These are phyloP conservation scores for Drosophila auraria DNA, from an alignment of 1,140 invertebrate species.

Conservation along the genomic window DNA sequence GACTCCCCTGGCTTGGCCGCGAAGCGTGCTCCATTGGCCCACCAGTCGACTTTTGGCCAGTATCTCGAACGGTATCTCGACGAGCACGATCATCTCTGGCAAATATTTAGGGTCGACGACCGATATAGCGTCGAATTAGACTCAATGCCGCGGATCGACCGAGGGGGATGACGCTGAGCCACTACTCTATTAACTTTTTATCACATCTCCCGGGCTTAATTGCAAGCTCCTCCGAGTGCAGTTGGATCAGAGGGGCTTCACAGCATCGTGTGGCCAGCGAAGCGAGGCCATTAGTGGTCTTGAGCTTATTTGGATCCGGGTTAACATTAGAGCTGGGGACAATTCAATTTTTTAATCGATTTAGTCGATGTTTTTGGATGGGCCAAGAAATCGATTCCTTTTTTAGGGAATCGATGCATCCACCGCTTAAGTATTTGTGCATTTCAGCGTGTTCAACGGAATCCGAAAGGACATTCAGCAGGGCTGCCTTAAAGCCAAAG, in stretches of 20 bases:
- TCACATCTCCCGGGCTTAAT: not conserved
- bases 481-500: no score
- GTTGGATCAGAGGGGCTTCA: not conserved
- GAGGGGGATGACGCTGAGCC: conserved; percentile 12
- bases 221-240: not conserved
- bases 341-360: no score
- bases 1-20: conserved; percentile 2
- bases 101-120: conserved; percentile 20
- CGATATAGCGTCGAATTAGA: conserved; percentile 48
- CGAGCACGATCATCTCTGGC: conserved; percentile 15
- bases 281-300: not conserved
- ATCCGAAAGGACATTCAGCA: no score
- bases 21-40: not conserved
- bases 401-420: no score
- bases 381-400: no score
- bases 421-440: no score
- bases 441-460: no score
- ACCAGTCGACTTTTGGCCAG: not conserved
- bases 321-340: no score
- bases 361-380: no score
- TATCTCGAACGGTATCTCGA: conserved; percentile 5
- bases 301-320: no score
- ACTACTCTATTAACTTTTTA: conserved; percentile 15
- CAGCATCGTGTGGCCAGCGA: conserved; percentile 16
- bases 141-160: conserved; percentile 37